Evolutionary conservation across 2,113 vertebrate genomes (phyloP).

Genomic region (Mesembrinibis cayennensis): DNA sequence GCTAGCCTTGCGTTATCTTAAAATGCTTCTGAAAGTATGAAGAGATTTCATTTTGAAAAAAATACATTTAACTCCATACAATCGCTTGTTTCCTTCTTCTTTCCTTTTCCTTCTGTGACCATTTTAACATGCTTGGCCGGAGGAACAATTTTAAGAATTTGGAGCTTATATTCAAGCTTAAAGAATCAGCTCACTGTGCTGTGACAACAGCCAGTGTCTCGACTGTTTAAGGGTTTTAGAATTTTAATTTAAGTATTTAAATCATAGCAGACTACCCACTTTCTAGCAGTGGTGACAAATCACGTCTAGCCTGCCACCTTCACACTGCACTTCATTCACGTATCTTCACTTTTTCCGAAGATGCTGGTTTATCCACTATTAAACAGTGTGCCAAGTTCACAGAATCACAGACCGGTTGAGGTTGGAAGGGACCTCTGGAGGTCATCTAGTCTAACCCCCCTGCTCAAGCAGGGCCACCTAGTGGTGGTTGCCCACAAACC

Average conservation of each 20-base stretch:
- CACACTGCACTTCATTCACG: background rate
- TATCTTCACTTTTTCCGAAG: background rate
- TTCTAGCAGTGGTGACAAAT: background rate
- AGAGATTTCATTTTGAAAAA: background rate
- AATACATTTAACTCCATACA: background rate
- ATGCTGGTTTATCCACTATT: background rate
- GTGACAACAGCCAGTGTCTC: background rate
- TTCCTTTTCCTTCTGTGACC: background rate
- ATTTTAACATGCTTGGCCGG: background rate
- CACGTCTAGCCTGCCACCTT: background rate
- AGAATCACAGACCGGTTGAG: background rate
- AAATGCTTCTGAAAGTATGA: background rate
- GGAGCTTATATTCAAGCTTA: background rate
- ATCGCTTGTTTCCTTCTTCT: background rate
- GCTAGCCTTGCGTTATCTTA: background rate
- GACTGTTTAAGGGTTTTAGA: background rate
- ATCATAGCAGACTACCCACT: background rate
- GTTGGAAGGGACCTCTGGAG: background rate
- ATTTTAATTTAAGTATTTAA: background rate
- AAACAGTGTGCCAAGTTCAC: rapidly evolving
- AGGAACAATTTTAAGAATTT: background rate
- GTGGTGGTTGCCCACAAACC: background rate
- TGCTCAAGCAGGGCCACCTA: background rate
- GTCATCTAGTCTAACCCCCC: too few relatives aligned
- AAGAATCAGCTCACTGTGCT: background rate